A percentile compares a stretch with the other conserved stretches of the same genome.
Evolutionary conservation across 2,888 invertebrate genomes (phyloP).

Genomic region (Alloscopus bannaensis): DNA sequence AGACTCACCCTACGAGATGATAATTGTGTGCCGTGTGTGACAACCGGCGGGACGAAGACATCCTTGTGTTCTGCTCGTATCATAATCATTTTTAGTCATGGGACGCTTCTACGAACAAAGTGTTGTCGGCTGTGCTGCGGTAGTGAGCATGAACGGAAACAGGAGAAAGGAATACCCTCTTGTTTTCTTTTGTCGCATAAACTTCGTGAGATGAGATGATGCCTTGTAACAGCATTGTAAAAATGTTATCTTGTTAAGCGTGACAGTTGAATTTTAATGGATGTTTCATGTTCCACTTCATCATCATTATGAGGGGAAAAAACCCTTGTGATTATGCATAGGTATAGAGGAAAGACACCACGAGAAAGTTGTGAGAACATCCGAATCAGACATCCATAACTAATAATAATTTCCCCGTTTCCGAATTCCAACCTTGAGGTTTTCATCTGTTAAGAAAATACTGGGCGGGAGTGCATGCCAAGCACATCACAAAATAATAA

Average conservation of each 20-base stretch:
- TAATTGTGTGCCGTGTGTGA: constrained; percentile 18
- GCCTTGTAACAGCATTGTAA: no score
- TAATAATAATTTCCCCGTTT: constrained; percentile 49
- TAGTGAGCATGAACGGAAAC: neutral
- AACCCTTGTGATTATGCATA: constrained; percentile 2
- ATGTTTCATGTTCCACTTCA: constrained; percentile 50
- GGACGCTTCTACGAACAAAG: neutral
- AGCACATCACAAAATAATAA: no score
- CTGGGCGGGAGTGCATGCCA: no score
- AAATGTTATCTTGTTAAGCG: constrained; percentile 60
- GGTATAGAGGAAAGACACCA: neutral
- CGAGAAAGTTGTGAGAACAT: neutral
- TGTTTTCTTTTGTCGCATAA: neutral
- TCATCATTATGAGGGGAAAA: neutral
- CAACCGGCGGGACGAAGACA: constrained; percentile 15
- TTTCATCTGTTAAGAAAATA: no score
- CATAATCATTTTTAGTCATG: constrained; percentile 13
- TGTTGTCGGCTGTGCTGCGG: no score
- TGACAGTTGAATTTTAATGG: constrained; percentile 67
- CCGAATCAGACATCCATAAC: constrained; percentile 62
- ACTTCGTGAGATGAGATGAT: no score
- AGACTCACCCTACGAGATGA: no score
- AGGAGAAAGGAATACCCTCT: constrained; percentile 27
- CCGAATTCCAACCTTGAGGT: constrained; percentile 32
- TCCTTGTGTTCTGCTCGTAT: neutral